Evolutionary conservation across 2,797 vertebrate species (phyloP), one percentile per base, ranked within the genome.

Genomic region (Lagodon rhomboides): DNA sequence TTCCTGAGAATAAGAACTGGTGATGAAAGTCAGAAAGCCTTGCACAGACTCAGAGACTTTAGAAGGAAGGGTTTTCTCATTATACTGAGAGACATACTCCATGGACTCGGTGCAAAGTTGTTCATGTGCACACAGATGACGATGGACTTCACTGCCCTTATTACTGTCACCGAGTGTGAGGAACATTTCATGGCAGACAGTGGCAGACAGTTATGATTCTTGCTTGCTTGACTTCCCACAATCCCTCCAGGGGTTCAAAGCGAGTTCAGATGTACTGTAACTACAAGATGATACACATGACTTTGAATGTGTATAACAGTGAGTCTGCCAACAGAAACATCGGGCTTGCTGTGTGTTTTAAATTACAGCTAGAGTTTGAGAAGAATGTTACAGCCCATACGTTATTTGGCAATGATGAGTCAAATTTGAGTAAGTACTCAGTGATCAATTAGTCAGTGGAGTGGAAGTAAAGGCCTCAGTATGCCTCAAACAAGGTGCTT

Each of bases 381-480:
- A 64, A 17, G 10, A 51, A 71, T 27, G n/a, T 20, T 49, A 13
- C 54, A n/a, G 41, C 46, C 30, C 12, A 68, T 54, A 30, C 22
- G n/a, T 30, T 54, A 68, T 62, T 70, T 68, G 23, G 34, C 49
- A 55, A 4, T 55, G 34, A 71, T 64, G 51, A 54, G n/a, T 17
- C 34, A 71, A 51, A 71, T 80, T 38, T 56, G 43, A 73, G 62
- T 69, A 30, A 84, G 51, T 69, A 46, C 44, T 56, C 41, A 22
- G 1, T 70, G 58, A 75, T 25, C 49, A 70, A 55, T 66, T 5
- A 58, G 41, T 38, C 47, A 72, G 34, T 59, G 59, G 49, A 68
- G 63, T 49, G 7, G 58, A 22, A 47, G 22, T 44, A 61, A 58
- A 69, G 12, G 49, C 25, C 60, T 73, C 64, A 54, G 38, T 30